Conservation (phyloP, 2,888 invertebrate species). For the Sinelater perroti region DNA sequence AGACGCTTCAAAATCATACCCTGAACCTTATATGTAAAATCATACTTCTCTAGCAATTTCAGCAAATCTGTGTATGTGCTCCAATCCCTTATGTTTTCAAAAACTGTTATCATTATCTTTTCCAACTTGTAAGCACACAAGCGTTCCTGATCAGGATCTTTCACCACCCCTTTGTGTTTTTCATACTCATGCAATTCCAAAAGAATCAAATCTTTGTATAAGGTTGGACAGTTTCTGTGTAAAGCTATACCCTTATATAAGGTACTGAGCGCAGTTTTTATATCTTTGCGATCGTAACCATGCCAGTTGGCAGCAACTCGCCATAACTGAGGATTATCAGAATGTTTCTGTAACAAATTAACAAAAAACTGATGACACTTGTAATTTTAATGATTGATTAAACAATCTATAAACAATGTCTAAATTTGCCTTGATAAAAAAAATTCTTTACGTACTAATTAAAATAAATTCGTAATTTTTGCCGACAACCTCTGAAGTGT, state of each 20-base stretch:
- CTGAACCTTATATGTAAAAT: constrained; percentile 68
- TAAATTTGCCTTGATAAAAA: no score
- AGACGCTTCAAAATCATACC: constrained; percentile 64
- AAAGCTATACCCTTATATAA: constrained; percentile 79
- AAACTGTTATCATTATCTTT: constrained; percentile 56
- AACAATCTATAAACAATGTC: no score
- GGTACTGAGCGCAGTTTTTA: constrained; percentile 74
- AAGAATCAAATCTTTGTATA: constrained; percentile 76
- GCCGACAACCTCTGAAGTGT: no score
- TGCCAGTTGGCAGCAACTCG: constrained; percentile 82
- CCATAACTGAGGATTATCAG: constrained; percentile 80
- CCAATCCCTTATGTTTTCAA: constrained; percentile 43
- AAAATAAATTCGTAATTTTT: no score
- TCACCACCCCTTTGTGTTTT: constrained; percentile 47
- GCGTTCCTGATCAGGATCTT: constrained; percentile 56
- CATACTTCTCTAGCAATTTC: constrained; percentile 66
- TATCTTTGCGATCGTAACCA: constrained; percentile 71
- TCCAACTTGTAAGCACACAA: constrained; percentile 59
- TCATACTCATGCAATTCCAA: constrained; percentile 62
- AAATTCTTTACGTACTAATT: no score
- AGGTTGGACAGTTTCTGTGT: constrained; percentile 72
- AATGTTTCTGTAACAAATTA: constrained; percentile 69
- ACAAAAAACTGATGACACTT: no score
- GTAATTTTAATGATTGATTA: no score
- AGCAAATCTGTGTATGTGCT: constrained; percentile 60